Evolutionary conservation across 2,888 invertebrate species (phyloP).

Genomic region (Chirona hameri): DNA sequence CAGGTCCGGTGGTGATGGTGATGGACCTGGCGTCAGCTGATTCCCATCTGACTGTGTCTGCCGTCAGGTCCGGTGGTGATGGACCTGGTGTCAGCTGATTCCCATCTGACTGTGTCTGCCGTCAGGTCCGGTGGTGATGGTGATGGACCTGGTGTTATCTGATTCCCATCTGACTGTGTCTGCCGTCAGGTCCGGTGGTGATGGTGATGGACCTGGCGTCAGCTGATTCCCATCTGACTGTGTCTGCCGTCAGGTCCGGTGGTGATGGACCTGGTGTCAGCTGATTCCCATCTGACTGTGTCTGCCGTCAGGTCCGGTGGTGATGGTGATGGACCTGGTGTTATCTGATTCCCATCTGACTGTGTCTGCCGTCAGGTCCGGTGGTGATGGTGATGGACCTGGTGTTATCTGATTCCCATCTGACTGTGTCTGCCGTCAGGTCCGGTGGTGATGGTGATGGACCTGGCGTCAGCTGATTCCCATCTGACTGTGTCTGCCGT

Average conservation of each 20-base stretch:
- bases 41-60: no score
- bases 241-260: slow-evolving; percentile 52
- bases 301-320: background rate
- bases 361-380: slow-evolving; percentile 45
- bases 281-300: no score
- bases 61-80: no score
- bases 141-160: slow-evolving; percentile 68
- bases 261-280: slow-evolving; percentile 55
- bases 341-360: background rate
- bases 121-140: slow-evolving; percentile 62
- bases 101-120: background rate
- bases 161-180: no score
- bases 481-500: background rate
- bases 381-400: slow-evolving; percentile 81
- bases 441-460: background rate
- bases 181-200: background rate
- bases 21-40: no score
- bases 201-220: background rate
- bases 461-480: background rate
- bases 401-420: slow-evolving; percentile 46
- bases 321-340: background rate
- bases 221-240: background rate
- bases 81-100: background rate
- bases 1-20: no score
- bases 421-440: no score